phyloP scores from a whole-genome alignment of 2,113 vertebrate species.

The Castor canadensis region DNA sequence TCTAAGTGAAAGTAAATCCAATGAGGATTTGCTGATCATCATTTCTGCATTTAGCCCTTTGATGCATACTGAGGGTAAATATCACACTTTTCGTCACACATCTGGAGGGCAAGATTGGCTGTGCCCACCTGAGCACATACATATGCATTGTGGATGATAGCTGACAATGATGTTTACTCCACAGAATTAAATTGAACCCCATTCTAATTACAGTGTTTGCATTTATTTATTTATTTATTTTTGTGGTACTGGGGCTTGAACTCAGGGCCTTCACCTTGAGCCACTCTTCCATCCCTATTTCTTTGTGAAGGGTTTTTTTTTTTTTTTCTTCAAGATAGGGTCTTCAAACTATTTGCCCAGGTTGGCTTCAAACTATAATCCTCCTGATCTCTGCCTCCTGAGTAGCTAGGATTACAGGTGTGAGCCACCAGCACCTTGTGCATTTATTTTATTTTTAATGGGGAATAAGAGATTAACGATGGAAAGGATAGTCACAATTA shows the following conservation, averaged over 20 bases:
- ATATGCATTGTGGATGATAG: background rate
- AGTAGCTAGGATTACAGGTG: no score
- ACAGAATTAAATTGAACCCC: background rate
- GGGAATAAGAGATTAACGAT: background rate
- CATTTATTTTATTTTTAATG: slow-evolving; percentile 24
- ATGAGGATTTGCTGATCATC: background rate
- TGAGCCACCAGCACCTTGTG: no score
- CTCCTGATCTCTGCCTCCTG: no score
- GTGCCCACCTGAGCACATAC: background rate
- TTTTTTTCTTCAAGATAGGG: no score
- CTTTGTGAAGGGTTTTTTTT: no score
- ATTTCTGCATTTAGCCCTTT: background rate
- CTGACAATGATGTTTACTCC: background rate
- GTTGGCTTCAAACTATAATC: no score
- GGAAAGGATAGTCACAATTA: background rate
- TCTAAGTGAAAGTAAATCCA: background rate
- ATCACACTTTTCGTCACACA: background rate
- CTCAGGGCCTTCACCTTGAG: no score
- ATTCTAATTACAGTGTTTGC: background rate
- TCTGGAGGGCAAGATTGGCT: background rate
- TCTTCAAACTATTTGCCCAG: no score
- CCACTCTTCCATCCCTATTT: no score
- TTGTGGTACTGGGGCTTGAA: no score
- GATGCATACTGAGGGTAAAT: background rate
- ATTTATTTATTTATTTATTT: background rate